Percentiles rank a stretch among this genome's conserved stretches.
These are phyloP conservation scores for Endomychus coccineus DNA, from an alignment of 2,888 invertebrate genomes.

Conservation along the genomic window DNA sequence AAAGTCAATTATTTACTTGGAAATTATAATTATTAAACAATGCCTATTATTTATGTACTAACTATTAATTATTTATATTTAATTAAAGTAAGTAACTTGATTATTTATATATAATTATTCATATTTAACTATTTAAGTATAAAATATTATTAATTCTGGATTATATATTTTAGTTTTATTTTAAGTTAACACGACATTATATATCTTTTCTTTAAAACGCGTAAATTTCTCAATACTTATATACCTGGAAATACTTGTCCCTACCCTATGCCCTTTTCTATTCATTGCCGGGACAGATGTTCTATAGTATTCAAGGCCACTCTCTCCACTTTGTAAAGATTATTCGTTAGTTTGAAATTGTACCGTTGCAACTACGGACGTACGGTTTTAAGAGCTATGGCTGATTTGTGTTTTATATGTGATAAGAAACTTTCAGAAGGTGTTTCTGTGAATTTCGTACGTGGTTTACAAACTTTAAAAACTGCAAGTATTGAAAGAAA, in stretches of 20 bases:
- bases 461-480: slow-evolving; percentile 20
- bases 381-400: slow-evolving; percentile 16
- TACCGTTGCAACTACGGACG: slow-evolving; percentile 17
- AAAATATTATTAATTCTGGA: no score
- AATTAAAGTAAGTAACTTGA: no score
- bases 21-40: no score
- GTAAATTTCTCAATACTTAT: no score
- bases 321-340: slow-evolving; percentile 6
- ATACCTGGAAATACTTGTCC: slow-evolving; percentile 5
- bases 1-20: no score
- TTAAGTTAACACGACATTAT: no score
- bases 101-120: no score
- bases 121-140: no score
- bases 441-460: slow-evolving; percentile 20
- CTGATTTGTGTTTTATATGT: slow-evolving; percentile 21
- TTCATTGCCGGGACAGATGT: slow-evolving; percentile 7
- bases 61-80: no score
- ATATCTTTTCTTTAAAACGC: no score
- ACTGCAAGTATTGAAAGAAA: slow-evolving; percentile 22
- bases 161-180: no score
- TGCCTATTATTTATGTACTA: no score
- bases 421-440: slow-evolving; percentile 18
- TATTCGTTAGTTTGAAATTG: slow-evolving; percentile 11
- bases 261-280: slow-evolving; percentile 10
- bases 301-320: slow-evolving; percentile 7